phyloP scores from a whole-genome alignment of 2,797 vertebrate species.

The Takifugu rubripes region DNA sequence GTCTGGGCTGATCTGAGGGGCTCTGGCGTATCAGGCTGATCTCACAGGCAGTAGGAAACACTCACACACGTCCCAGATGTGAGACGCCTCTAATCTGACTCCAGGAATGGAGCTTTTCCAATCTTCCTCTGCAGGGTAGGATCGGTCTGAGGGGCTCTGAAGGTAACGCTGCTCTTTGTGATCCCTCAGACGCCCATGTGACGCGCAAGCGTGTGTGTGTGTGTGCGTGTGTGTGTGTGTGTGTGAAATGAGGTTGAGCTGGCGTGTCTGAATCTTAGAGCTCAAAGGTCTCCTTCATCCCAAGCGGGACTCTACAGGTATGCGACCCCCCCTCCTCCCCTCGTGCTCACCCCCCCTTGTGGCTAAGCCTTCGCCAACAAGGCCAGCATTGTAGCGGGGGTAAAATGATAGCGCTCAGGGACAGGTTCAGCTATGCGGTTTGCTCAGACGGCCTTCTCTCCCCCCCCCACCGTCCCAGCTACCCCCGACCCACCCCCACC shows the following conservation, averaged over 20 bases:
- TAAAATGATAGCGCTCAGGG: slow-evolving; percentile 72
- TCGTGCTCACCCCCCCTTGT: slow-evolving; percentile 4
- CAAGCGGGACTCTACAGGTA: slow-evolving; percentile 66
- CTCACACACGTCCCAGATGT: slow-evolving; percentile 25
- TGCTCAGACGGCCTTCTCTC: slow-evolving; percentile 62
- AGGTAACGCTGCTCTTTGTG: not conserved
- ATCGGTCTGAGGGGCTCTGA: slow-evolving; percentile 29
- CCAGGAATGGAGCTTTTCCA: slow-evolving; percentile 9
- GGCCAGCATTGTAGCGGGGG: slow-evolving; percentile 74
- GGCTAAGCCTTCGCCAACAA: slow-evolving; percentile 71
- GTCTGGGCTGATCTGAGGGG: not conserved
- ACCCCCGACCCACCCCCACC: slow-evolving; percentile 13
- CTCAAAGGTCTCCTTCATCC: slow-evolving; percentile 73
- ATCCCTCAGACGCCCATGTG: slow-evolving; percentile 4
- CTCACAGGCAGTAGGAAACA: slow-evolving; percentile 1
- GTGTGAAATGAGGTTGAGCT: slow-evolving; percentile 4
- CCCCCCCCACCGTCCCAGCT: slow-evolving; percentile 21
- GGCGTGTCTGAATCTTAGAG: slow-evolving; percentile 31
- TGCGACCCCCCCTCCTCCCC: slow-evolving; percentile 29
- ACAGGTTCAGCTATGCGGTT: slow-evolving; percentile 71
- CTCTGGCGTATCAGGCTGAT: not conserved
- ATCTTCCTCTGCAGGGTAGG: slow-evolving; percentile 1
- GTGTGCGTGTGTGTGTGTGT: slow-evolving; percentile 12
- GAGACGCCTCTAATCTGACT: slow-evolving; percentile 25
- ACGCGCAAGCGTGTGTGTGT: slow-evolving; percentile 5